Evolutionary conservation across 2,113 vertebrate genomes (phyloP).

Genomic region (Odontesthes bonariensis): DNA sequence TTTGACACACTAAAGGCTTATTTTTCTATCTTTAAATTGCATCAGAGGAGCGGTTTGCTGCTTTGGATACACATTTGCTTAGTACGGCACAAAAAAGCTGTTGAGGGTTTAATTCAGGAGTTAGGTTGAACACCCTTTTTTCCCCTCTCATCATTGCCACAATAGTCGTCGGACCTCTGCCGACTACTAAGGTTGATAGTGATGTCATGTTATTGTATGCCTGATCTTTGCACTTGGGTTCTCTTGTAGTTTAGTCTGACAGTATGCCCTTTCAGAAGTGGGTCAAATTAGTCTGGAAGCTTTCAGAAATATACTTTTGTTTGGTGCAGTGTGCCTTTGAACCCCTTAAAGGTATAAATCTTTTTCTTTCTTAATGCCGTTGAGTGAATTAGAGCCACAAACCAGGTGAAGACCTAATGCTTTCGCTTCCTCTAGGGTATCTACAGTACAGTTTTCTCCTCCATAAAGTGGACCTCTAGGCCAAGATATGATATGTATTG

Average conservation of each 20-base stretch:
- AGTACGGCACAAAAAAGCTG: too few relatives aligned
- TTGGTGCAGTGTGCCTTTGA: constrained; percentile 27
- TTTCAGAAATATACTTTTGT: constrained; percentile 40
- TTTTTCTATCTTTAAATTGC: background rate
- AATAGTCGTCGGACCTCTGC: background rate
- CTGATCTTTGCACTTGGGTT: constrained; percentile 4
- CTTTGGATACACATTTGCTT: background rate
- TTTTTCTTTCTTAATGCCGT: constrained; percentile 18
- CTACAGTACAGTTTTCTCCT: constrained; percentile 6
- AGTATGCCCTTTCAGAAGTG: constrained; percentile 49
- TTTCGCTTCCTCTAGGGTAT: constrained; percentile 14
- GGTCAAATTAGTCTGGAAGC: constrained; percentile 51
- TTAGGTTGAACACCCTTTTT: background rate
- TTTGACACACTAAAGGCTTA: too few relatives aligned
- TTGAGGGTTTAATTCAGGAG: background rate
- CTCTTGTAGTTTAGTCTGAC: constrained; percentile 21
- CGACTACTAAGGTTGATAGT: background rate
- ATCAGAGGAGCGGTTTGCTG: background rate
- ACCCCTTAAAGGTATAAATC: constrained; percentile 12
- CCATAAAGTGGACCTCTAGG: background rate
- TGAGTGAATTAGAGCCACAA: constrained; percentile 20
- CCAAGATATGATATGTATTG: background rate
- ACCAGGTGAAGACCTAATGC: constrained; percentile 28
- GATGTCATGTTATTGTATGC: constrained; percentile 5
- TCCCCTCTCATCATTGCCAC: background rate